Evolutionary conservation across 2,113 vertebrate genomes (phyloP).

Genomic region (Fregata magnificens): DNA sequence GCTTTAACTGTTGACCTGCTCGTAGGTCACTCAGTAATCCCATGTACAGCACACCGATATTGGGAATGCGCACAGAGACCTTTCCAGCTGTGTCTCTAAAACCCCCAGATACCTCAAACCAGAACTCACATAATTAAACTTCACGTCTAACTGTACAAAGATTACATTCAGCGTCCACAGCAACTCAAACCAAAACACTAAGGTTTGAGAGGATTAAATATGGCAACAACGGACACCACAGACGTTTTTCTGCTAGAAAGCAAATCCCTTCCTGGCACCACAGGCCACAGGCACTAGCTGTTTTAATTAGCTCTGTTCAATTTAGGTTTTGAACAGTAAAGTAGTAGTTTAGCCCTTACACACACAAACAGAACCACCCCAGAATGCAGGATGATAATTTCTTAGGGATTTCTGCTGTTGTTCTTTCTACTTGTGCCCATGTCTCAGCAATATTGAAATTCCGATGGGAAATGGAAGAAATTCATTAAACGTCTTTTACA

Average conservation of each 20-base stretch:
- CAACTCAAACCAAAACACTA: not conserved
- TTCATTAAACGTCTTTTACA: conserved; percentile 2
- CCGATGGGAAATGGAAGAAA: not conserved
- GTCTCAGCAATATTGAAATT: not conserved
- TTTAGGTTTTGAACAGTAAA: not conserved
- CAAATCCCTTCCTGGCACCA: not conserved
- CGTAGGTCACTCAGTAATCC: not conserved
- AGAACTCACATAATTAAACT: rapidly evolving
- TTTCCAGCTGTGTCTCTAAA: not conserved
- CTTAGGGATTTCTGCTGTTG: not conserved
- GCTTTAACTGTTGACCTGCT: not conserved
- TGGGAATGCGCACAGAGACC: not conserved
- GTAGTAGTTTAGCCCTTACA: not conserved
- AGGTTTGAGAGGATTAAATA: not conserved
- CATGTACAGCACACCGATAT: rapidly evolving
- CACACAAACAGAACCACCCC: not conserved
- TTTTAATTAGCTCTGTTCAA: not conserved
- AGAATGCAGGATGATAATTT: not conserved
- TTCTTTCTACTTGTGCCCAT: not conserved
- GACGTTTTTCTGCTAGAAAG: not conserved
- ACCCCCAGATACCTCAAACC: not conserved
- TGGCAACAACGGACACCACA: not conserved
- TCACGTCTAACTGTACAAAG: rapidly evolving
- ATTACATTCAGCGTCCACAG: rapidly evolving
- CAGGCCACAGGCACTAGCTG: not conserved